These are phyloP conservation scores for Bedellia somnulentella DNA, from an alignment of 2,888 invertebrate species.

Conservation along the genomic window DNA sequence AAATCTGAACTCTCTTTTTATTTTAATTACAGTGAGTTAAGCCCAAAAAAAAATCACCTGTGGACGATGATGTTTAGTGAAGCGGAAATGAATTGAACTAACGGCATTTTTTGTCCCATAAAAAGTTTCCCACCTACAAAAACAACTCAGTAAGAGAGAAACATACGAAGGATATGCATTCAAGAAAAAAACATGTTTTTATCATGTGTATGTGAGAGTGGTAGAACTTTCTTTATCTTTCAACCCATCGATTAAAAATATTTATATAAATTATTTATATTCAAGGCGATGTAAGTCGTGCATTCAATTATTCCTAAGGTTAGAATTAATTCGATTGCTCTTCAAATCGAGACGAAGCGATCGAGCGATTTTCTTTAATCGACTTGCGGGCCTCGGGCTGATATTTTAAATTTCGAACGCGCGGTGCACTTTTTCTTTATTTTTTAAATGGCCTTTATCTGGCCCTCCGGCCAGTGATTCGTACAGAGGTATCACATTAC, in stretches of 20 bases:
- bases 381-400: conserved; percentile 19
- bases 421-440: conserved; percentile 19
- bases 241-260: conserved; percentile 3
- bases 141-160: conserved; percentile 34
- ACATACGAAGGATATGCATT: conserved; percentile 41
- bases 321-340: conserved; percentile 5
- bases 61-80: conserved; percentile 43
- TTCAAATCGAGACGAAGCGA: conserved; percentile 11
- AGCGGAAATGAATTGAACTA: conserved; percentile 54
- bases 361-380: conserved; percentile 22
- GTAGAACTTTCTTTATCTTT: conserved; percentile 6
- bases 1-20: conserved; percentile 19
- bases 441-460: conserved; percentile 41
- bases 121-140: conserved; percentile 40
- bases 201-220: conserved; percentile 13
- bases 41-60: conserved; percentile 43
- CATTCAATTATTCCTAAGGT: conserved; percentile 5
- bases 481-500: conserved; percentile 51
- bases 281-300: conserved; percentile 4
- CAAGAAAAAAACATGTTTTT: conserved; percentile 23
- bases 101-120: conserved; percentile 40
- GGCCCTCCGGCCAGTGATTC: conserved; percentile 42
- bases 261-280: conserved; percentile 3
- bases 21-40: conserved; percentile 44
- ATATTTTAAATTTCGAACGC: conserved; percentile 48